Conservation (phyloP, 2,113 vertebrate species). For the Daboia siamensis region DNA sequence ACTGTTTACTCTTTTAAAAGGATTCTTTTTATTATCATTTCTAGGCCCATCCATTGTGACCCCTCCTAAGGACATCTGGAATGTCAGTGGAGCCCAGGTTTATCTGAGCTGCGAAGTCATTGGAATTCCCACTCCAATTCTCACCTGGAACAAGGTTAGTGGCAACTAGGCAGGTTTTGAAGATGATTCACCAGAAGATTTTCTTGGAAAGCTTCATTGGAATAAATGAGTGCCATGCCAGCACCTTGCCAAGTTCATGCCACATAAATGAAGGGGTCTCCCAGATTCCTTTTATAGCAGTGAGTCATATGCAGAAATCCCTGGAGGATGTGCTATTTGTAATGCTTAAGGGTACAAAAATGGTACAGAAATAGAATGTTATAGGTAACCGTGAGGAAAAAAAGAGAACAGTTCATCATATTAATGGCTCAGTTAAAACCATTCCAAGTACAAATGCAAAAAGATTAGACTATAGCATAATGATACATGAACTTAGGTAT, state of each 20-base stretch:
- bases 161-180: too few species aligned
- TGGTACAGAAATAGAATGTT: background rate
- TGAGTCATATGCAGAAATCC: background rate
- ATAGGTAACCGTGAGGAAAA: background rate
- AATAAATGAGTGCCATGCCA: background rate
- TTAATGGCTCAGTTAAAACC: background rate
- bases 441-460: background rate
- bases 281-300: background rate
- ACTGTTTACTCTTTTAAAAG: background rate
- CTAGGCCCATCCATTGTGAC: constrained; percentile 86
- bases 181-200: background rate
- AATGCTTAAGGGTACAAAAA: background rate
- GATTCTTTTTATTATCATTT: constrained; percentile 21
- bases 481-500: background rate
- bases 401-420: background rate
- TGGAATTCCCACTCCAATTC: constrained; percentile 88
- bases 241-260: background rate
- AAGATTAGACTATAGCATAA: background rate
- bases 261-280: background rate
- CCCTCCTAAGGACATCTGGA: constrained; percentile 85
- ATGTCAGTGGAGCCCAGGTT: constrained; percentile 86
- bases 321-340: background rate
- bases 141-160: constrained; percentile 91
- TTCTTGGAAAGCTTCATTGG: background rate
- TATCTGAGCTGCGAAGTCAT: constrained; percentile 91